These are phyloP conservation scores for Slavum lentiscoides DNA, from an alignment of 2,888 invertebrate genomes.

Conservation along the genomic window DNA sequence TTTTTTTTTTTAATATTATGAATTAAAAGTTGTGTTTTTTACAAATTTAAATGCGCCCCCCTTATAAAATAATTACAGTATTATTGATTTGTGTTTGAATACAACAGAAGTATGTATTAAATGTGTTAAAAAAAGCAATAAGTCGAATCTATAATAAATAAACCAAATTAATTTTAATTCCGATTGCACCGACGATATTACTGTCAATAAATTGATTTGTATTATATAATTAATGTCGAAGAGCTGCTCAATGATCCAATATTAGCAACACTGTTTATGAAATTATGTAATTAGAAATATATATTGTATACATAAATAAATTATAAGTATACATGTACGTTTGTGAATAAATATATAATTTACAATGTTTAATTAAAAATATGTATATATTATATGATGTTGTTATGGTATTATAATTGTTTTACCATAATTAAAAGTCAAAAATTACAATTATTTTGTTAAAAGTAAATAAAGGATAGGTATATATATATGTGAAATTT, in stretches of 20 bases:
- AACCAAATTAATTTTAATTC: slow-evolving; percentile 28
- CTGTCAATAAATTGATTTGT: slow-evolving; percentile 39
- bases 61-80: slow-evolving; percentile 38
- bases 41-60: slow-evolving; percentile 40
- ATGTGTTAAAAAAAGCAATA: slow-evolving; percentile 45
- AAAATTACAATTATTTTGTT: slow-evolving; percentile 49
- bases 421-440: slow-evolving; percentile 49
- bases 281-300: slow-evolving; percentile 48
- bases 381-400: slow-evolving; percentile 34
- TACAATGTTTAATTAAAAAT: slow-evolving; percentile 24
- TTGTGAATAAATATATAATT: slow-evolving; percentile 16
- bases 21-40: slow-evolving; percentile 36
- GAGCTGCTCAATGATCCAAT: slow-evolving; percentile 51
- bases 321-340: slow-evolving; percentile 20
- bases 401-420: slow-evolving; percentile 48
- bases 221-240: slow-evolving; percentile 42
- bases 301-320: slow-evolving; percentile 42
- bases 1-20: slow-evolving; percentile 41
- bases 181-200: slow-evolving; percentile 35
- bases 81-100: slow-evolving; percentile 43
- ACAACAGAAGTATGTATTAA: slow-evolving; percentile 10
- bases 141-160: slow-evolving; percentile 13
- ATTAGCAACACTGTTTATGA: slow-evolving; percentile 50
- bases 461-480: slow-evolving; percentile 48
- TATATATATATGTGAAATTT: slow-evolving; percentile 18